phyloP scores from a whole-genome alignment of 2,797 vertebrate species.

The Sparidentex hasta region DNA sequence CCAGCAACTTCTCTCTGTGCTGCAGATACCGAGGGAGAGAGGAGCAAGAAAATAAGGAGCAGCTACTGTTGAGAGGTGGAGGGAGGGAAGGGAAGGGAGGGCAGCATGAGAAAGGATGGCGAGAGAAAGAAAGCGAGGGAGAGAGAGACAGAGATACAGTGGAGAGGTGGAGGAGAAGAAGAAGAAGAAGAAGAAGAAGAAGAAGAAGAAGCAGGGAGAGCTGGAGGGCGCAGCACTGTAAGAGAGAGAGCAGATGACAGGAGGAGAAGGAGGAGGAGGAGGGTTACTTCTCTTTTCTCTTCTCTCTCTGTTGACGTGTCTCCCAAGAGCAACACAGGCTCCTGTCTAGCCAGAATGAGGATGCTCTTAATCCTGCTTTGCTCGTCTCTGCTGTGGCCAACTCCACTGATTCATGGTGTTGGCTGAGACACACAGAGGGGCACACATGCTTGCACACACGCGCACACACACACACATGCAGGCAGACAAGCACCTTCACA shows the following conservation, averaged over 20 bases:
- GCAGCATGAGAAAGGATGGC: slow-evolving; percentile 51
- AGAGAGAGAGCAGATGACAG: slow-evolving; percentile 59
- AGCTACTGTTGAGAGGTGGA: slow-evolving; percentile 41
- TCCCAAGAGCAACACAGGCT: slow-evolving; percentile 67
- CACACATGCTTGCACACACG: slow-evolving; percentile 22
- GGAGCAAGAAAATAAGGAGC: slow-evolving; percentile 51
- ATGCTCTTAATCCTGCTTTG: slow-evolving; percentile 78
- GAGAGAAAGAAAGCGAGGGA: slow-evolving; percentile 43
- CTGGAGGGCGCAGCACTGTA: slow-evolving; percentile 47
- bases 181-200: slow-evolving; percentile 29
- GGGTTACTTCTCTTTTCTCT: slow-evolving; percentile 62
- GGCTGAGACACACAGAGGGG: slow-evolving; percentile 43
- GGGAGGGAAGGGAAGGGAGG: slow-evolving; percentile 27
- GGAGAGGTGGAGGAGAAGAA: slow-evolving; percentile 20
- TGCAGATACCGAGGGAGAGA: slow-evolving; percentile 31
- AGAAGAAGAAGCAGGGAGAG: slow-evolving; percentile 24
- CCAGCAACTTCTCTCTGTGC: slow-evolving; percentile 50
- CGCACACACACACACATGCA: slow-evolving; percentile 14
- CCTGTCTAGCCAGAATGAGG: slow-evolving; percentile 69
- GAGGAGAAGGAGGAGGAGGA: slow-evolving; percentile 40
- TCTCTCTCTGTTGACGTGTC: slow-evolving; percentile 55
- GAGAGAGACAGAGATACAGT: slow-evolving; percentile 36
- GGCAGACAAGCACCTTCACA: background rate
- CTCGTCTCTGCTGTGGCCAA: slow-evolving; percentile 65
- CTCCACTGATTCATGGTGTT: slow-evolving; percentile 62